Conservation (phyloP, 2,113 vertebrate species). For the Crotalus helleri region DNA sequence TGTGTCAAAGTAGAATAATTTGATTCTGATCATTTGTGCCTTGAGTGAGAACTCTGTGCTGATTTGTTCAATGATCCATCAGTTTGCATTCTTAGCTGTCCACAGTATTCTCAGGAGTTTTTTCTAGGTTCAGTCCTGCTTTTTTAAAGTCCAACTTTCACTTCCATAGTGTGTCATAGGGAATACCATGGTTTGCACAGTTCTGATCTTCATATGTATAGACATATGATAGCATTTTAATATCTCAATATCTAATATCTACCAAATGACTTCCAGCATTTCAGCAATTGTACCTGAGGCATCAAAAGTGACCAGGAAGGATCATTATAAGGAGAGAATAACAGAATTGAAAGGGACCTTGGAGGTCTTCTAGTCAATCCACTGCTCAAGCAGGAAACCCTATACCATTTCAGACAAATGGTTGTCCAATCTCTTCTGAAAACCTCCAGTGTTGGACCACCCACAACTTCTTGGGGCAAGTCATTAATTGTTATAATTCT, state of each 20-base stretch:
- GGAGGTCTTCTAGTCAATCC: not conserved
- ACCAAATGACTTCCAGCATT: conserved; percentile 29
- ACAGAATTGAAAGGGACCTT: not conserved
- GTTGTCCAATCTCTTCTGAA: not conserved
- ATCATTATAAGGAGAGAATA: conserved; percentile 25
- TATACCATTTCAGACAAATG: not conserved
- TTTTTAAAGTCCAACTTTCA: not conserved
- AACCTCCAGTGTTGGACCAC: not conserved
- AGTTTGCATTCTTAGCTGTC: not conserved
- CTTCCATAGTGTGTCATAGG: not conserved
- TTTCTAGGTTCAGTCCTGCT: not conserved
- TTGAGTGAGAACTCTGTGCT: not conserved
- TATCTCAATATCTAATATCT: not conserved
- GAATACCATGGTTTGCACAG: not conserved
- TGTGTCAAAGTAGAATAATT: not conserved
- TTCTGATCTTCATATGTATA: not conserved
- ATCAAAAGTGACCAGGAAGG: conserved; percentile 46
- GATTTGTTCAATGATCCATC: not conserved
- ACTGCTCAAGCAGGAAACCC: not conserved
- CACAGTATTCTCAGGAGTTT: not conserved
- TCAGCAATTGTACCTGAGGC: conserved; percentile 54
- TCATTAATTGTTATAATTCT: not conserved
- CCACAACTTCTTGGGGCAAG: not conserved
- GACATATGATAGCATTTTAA: not conserved
- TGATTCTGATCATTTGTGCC: not conserved